These are phyloP conservation scores for Agrotis segetum DNA, from an alignment of 2,888 invertebrate species.

Conservation along the genomic window DNA sequence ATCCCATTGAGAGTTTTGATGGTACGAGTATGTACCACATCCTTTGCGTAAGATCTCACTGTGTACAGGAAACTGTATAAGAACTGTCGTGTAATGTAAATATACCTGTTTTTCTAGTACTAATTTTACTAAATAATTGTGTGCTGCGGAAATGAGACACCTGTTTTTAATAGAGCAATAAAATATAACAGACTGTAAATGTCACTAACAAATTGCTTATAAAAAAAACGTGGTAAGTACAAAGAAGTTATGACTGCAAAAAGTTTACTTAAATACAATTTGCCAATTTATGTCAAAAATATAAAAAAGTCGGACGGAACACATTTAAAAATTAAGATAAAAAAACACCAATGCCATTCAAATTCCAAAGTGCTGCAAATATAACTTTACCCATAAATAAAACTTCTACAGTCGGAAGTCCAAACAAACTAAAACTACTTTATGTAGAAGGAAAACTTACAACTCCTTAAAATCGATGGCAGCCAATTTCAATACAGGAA, in stretches of 20 bases:
- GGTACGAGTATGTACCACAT: too few relatives aligned
- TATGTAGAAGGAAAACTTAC: slow-evolving; percentile 22
- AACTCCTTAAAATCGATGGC: slow-evolving; percentile 31
- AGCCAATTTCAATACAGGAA: slow-evolving; percentile 53
- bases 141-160: background rate
- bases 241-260: background rate
- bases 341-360: background rate
- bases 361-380: background rate
- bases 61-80: background rate
- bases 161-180: slow-evolving; percentile 30
- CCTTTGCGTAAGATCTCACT: too few relatives aligned
- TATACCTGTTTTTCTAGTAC: background rate
- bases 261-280: background rate
- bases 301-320: background rate
- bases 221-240: background rate
- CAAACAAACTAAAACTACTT: slow-evolving; percentile 21
- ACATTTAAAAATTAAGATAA: background rate
- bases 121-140: background rate
- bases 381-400: slow-evolving; percentile 11
- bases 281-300: too few relatives aligned
- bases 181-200: background rate
- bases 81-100: background rate
- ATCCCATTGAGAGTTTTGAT: too few relatives aligned
- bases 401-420: slow-evolving; percentile 10
- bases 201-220: slow-evolving; percentile 3